Conservation (phyloP, 2,113 vertebrate species). For the Hippocampus guttulatus region DNA sequence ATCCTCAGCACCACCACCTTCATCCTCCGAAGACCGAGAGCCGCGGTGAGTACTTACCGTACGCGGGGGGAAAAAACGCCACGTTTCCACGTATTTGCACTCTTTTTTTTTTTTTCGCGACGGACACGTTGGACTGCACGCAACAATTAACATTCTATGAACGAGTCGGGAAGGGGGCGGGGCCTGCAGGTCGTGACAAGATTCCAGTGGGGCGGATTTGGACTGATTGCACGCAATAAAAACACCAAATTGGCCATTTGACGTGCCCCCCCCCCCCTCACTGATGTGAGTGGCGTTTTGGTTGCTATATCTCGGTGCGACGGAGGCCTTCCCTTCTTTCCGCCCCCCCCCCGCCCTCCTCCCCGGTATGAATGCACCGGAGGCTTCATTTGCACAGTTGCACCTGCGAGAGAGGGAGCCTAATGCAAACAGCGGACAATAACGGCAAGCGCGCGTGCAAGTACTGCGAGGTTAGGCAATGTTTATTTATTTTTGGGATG, state of each 20-base stretch:
- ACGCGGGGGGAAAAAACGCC: not conserved
- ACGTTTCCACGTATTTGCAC: not conserved
- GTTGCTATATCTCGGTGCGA: not conserved
- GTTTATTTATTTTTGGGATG: not conserved
- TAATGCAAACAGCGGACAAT: not conserved
- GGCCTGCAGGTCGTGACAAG: constrained; percentile 44
- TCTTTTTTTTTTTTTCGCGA: constrained; percentile 2
- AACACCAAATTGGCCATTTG: not conserved
- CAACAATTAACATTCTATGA: constrained; percentile 26
- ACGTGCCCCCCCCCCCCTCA: not conserved
- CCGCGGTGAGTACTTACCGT: constrained; percentile 40
- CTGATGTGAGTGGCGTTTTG: not conserved
- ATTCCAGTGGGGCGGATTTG: constrained; percentile 18
- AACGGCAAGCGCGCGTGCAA: not conserved
- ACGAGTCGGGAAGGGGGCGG: constrained; percentile 15
- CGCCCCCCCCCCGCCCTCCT: no score
- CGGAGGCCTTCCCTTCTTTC: not conserved
- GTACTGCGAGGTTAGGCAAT: not conserved
- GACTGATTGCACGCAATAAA: not conserved
- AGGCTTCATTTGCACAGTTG: constrained; percentile 14
- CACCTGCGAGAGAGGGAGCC: not conserved
- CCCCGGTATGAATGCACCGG: not conserved
- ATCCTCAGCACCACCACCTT: constrained; percentile 33
- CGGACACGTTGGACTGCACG: constrained; percentile 46
- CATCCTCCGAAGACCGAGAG: constrained; percentile 42